These are phyloP conservation scores for Cartodere bifasciata DNA, from an alignment of 2,888 invertebrate genomes.

Conservation along the genomic window DNA sequence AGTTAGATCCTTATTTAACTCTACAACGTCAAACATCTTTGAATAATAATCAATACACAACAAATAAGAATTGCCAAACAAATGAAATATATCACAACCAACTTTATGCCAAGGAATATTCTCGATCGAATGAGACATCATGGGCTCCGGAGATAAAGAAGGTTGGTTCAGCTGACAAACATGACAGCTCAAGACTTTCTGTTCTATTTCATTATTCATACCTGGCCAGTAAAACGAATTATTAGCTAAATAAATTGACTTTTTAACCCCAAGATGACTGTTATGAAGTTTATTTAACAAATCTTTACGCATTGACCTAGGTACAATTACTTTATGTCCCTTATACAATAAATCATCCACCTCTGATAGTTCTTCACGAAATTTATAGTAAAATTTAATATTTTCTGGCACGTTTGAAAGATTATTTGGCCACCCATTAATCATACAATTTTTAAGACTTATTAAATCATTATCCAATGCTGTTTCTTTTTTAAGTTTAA, in stretches of 20 bases:
- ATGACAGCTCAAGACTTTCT: slow-evolving; percentile 11
- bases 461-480: slow-evolving; percentile 5
- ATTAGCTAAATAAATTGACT: slow-evolving; percentile 10
- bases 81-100: slow-evolving; percentile 10
- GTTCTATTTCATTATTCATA: too few relatives aligned
- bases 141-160: slow-evolving; percentile 10
- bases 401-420: too few relatives aligned
- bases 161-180: slow-evolving; percentile 8
- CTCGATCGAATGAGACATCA: slow-evolving; percentile 10
- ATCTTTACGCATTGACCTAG: slow-evolving; percentile 10
- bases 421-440: slow-evolving; percentile 11
- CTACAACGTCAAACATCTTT: slow-evolving; percentile 6
- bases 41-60: slow-evolving; percentile 7
- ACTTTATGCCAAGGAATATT: slow-evolving; percentile 11
- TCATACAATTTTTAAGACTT: slow-evolving; percentile 3
- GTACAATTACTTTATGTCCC: slow-evolving; percentile 10
- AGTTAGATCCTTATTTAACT: too few relatives aligned
- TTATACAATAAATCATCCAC: slow-evolving; percentile 11
- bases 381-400: slow-evolving; percentile 2
- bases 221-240: slow-evolving; percentile 12
- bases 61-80: slow-evolving; percentile 1
- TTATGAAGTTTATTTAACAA: slow-evolving; percentile 12
- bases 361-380: too few relatives aligned
- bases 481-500: slow-evolving; percentile 3
- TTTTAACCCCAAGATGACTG: slow-evolving; percentile 11